A percentile compares a stretch with the other conserved stretches of the same genome.
Conservation (phyloP, 2,113 vertebrate species). For the Plectropomus leopardus region DNA sequence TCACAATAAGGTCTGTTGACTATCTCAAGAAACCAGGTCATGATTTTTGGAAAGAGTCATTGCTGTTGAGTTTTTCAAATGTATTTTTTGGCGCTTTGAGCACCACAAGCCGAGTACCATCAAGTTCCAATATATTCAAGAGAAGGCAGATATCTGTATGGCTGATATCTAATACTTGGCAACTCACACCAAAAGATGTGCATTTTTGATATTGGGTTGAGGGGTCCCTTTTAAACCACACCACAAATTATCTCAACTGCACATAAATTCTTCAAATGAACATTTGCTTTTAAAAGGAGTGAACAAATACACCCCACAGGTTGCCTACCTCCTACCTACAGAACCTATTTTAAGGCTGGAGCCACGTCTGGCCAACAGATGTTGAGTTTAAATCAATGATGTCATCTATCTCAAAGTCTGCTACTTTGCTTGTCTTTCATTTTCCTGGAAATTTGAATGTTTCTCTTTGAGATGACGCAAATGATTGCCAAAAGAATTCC, state of each 20-base stretch:
- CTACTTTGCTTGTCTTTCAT: constrained; percentile 44
- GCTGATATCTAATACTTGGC: too few relatives aligned
- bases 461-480: constrained; percentile 39
- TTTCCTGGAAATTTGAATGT: constrained; percentile 55
- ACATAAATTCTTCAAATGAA: not conserved
- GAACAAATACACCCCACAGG: constrained; percentile 19
- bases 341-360: constrained; percentile 22
- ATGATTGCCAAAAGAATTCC: constrained; percentile 17
- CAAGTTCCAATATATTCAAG: too few relatives aligned
- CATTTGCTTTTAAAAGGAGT: not conserved
- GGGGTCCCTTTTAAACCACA: not conserved
- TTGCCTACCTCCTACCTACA: constrained; percentile 8
- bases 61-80: too few relatives aligned
- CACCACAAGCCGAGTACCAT: too few relatives aligned
- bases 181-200: too few relatives aligned
- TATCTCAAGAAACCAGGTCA: too few relatives aligned
- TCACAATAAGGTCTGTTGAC: too few relatives aligned
- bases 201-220: too few relatives aligned
- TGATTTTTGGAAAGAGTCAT: too few relatives aligned
- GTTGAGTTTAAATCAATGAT: constrained; percentile 61
- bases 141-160: too few relatives aligned
- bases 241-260: not conserved
- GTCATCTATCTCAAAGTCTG: constrained; percentile 52
- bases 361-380: constrained; percentile 61
- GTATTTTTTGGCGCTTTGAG: too few relatives aligned